Base-by-base conservation (phyloP, 2,888 invertebrate genomes). In the Athalia circularis region DNA sequence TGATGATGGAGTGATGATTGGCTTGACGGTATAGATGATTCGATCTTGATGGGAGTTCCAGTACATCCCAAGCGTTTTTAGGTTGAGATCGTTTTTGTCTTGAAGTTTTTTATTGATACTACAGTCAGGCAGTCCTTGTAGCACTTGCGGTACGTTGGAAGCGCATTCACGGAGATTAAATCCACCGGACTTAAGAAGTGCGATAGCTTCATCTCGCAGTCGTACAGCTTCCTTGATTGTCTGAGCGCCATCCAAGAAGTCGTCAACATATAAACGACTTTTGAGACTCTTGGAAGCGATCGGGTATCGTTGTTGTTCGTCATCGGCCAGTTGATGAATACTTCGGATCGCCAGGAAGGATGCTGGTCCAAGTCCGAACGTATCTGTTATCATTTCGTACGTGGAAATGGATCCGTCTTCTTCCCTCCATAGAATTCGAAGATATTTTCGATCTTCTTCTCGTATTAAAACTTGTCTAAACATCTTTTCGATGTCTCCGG, bases 401-500 rank as follows among this genome's bases (percentile, higher is more conserved):
- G 75, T 61, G 29, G 62, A 3, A 47, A 61, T 52, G 13, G 75
- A 62, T 52, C 77, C 52, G 52, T 13, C 81, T 57, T 84, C 83
- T 81, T 7, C 84, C 29, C 45, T 83, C 70, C 70, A 70, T 11
- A 70, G 70, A 11, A 70, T 82, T 5, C 83, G 57, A 9, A 84
- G 84, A 45, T 75, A 81, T 4, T 82, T 78, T 3, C 77, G 52
- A 74, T 85, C 83, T 5, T 80, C 77, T 2, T 76, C 65, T n/a
- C 80, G 65, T 3, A 85, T 77, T 9, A 48, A n/a, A 4, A 83
- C 45, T 77, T 81, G 81, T 0, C 85, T 79, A 57, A 83, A 88
- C 85, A 87, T 87, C 72, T 86, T 85, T 5, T 79, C 82, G n/a
- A 88, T 83, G 76, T 87, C 86, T 6, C 83, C 84, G 5, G 82